These are phyloP conservation scores for Coreius guichenoti DNA, from an alignment of 2,797 vertebrate genomes.

Conservation along the genomic window DNA sequence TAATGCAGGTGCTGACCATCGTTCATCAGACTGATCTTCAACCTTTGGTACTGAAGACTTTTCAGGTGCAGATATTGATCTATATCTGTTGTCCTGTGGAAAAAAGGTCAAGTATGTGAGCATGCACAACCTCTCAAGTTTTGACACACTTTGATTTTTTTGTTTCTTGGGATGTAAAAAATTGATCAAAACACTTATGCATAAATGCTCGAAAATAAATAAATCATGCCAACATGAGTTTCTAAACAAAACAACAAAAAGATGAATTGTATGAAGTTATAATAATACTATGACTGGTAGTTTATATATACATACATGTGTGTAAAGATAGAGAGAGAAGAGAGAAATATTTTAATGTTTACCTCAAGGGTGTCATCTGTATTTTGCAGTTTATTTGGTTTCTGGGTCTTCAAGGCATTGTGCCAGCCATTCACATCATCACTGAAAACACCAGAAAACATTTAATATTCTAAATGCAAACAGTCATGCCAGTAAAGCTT, in stretches of 20 bases:
- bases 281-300: background rate
- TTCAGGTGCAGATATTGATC: conserved; percentile 46
- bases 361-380: background rate
- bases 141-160: background rate
- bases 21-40: background rate
- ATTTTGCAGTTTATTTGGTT: background rate
- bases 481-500: background rate
- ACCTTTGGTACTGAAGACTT: background rate
- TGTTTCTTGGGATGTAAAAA: too few relatives aligned
- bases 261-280: background rate
- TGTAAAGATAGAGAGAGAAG: background rate
- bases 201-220: too few relatives aligned
- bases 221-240: background rate
- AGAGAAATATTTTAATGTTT: background rate
- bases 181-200: too few relatives aligned
- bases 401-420: conserved; percentile 58
- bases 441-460: conserved; percentile 59
- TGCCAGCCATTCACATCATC: conserved; percentile 73
- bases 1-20: background rate
- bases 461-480: background rate
- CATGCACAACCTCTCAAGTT: background rate
- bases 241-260: background rate
- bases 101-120: background rate
- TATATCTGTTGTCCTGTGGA: conserved; percentile 13
- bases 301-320: background rate